Base-by-base conservation (phyloP, 2,113 vertebrate species). In the Rallus limicola region DNA sequence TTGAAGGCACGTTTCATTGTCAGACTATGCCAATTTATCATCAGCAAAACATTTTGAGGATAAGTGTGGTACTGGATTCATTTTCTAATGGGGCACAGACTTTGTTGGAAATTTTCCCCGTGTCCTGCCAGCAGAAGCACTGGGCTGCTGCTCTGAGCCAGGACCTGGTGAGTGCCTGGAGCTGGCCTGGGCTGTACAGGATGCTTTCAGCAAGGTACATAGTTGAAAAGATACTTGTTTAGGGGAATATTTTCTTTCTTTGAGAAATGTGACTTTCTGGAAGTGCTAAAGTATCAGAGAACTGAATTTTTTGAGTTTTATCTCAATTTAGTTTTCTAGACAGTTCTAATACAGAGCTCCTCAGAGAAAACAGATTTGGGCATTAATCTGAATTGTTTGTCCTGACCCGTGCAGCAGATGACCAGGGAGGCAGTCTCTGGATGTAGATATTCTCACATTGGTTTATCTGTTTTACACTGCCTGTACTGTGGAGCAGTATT, bases 251-350 rank as follows among this genome's bases (percentile, higher is more conserved):
- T 55, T 88, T 65, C 25, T 42, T 70, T 62, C 36, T 46, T 40
- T 48, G n/a, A 48, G 48, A 48, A 48, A 46, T 46, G 44, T 46
- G 44, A 46, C 44, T 46, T 46, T 46, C 44, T 46, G 33, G 24
- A 81, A 76, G 65, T 44, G 34, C 25, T 71, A 56, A 95, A 58
- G 36, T 63, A 71, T 31, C 33, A 38, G 24, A 46, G 28, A 88
- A 58, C 18, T n/a, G 13, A 63, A 0, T 2, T 36, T 58, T 23
- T 2, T 2, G 0, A 0, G 3, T 23, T 78, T 53, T 6, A 38
- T 38, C 19, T 82, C 55, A 26, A 3, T 82, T 85, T 33, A 0
- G 0, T 52, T 85, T 93, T 78, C 31, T 74, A 31, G 59, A 31
- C 9, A 62, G 59, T 74, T 79, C 50, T 64, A 60, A 55, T 21